These are phyloP conservation scores for Anneissia japonica DNA, from an alignment of 35 echinoderm and acorn worm species.

Conservation along the genomic window DNA sequence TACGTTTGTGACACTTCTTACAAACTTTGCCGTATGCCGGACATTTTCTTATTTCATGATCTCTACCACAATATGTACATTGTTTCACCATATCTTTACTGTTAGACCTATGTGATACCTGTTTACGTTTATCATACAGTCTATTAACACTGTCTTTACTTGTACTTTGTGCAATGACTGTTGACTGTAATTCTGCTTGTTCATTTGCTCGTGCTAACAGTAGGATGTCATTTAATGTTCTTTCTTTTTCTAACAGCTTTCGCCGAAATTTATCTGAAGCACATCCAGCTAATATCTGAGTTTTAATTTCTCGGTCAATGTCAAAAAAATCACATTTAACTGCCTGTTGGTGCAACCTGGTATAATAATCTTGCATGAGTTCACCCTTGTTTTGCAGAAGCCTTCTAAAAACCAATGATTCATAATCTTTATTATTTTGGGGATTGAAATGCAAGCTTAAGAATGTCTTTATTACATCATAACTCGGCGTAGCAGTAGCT, in stretches of 20 bases:
- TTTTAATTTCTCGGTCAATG: constrained; percentile 43
- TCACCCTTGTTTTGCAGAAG: constrained; percentile 48
- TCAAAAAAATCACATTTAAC: constrained; percentile 60
- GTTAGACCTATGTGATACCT: too few relatives aligned
- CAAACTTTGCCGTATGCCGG: constrained; percentile 46
- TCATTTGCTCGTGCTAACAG: constrained; percentile 6
- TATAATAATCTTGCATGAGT: constrained; percentile 50
- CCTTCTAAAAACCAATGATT: constrained; percentile 49
- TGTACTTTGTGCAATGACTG: too few relatives aligned
- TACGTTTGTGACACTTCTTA: constrained; percentile 15
- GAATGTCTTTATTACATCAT: too few relatives aligned
- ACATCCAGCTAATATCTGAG: constrained; percentile 51
- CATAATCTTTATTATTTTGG: constrained; percentile 45
- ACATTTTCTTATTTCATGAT: too few relatives aligned
- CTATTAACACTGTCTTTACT: too few relatives aligned
- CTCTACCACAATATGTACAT: too few relatives aligned
- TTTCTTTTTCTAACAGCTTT: constrained; percentile 17
- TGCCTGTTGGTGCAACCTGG: constrained; percentile 27
- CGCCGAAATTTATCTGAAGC: constrained; percentile 8
- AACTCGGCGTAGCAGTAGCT: too few relatives aligned
- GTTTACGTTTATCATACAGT: too few relatives aligned
- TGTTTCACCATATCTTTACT: too few relatives aligned
- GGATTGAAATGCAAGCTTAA: constrained; percentile 2
- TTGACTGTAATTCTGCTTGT: constrained; percentile 16
- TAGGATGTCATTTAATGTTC: not conserved